These are phyloP conservation scores for Gasterosteus aculeatus DNA, from an alignment of 2,113 vertebrate genomes.

Conservation along the genomic window DNA sequence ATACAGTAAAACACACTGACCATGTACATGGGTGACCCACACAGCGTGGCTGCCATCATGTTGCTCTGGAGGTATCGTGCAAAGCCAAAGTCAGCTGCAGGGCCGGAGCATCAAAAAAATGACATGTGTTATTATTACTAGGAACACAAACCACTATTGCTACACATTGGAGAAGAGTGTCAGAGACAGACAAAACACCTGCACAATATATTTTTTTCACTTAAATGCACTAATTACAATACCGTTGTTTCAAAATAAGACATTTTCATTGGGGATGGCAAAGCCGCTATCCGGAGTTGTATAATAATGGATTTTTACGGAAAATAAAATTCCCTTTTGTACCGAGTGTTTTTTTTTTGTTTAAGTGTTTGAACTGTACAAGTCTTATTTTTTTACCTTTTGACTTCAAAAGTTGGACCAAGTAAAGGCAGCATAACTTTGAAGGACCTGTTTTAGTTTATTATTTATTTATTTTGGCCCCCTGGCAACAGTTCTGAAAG, in stretches of 20 bases:
- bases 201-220: background rate
- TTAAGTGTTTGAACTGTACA: background rate
- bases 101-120: conserved; percentile 34
- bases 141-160: conserved; percentile 29
- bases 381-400: too few species aligned
- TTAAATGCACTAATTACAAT: background rate
- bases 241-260: background rate
- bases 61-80: conserved; percentile 98
- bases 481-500: background rate
- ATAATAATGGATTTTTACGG: background rate
- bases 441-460: background rate
- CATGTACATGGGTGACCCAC: conserved; percentile 99
- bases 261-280: background rate
- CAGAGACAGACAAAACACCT: conserved; percentile 6
- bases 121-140: conserved; percentile 48
- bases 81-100: conserved; percentile 96
- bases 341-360: too few species aligned
- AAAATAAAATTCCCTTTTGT: background rate
- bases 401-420: background rate
- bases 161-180: conserved; percentile 12
- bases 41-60: conserved; percentile 98
- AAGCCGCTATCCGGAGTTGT: background rate
- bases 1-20: conserved; percentile 80
- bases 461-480: background rate
- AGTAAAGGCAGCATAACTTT: background rate